Conservation (phyloP, 2,797 vertebrate species). For the Rhadinocentrus ornatus region DNA sequence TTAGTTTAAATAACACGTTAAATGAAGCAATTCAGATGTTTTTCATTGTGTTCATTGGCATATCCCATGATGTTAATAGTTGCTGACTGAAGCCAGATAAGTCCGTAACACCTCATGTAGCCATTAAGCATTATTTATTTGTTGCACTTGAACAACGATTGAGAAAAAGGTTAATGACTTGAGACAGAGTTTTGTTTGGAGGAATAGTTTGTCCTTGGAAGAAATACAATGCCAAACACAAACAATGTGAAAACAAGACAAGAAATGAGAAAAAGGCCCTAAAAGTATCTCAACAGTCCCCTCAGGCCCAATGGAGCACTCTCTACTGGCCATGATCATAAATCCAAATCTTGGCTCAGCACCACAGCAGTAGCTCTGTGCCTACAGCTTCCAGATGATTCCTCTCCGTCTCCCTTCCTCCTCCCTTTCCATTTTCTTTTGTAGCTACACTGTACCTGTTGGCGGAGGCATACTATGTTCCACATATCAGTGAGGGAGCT, state of each 20-base stretch:
- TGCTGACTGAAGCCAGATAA: conserved; percentile 19
- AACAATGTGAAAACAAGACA: conserved; percentile 58
- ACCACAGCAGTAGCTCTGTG: conserved; percentile 44
- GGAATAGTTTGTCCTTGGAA: conserved; percentile 54
- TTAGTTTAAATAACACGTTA: conserved; percentile 40
- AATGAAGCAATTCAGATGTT: conserved; percentile 48
- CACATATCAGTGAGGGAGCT: conserved; percentile 60
- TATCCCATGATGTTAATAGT: conserved; percentile 26
- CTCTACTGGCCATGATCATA: conserved; percentile 64
- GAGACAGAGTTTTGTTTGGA: conserved; percentile 39
- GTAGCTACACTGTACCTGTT: conserved; percentile 60
- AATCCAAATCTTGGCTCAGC: conserved; percentile 69
- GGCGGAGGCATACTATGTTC: conserved; percentile 56
- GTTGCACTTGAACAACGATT: conserved; percentile 24
- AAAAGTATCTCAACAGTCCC: conserved; percentile 52
- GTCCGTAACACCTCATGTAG: neutral
- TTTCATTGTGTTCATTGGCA: conserved; percentile 33
- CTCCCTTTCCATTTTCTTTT: conserved; percentile 44
- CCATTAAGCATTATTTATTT: conserved; percentile 12
- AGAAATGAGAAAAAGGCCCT: conserved; percentile 52
- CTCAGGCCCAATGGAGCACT: conserved; percentile 46
- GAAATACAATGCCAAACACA: conserved; percentile 43
- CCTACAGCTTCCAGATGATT: conserved; percentile 42
- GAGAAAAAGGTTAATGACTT: conserved; percentile 37
- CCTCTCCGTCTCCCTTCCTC: conserved; percentile 39